Base-by-base conservation (phyloP, 2,797 vertebrate species). In the Podarcis siculus region DNA sequence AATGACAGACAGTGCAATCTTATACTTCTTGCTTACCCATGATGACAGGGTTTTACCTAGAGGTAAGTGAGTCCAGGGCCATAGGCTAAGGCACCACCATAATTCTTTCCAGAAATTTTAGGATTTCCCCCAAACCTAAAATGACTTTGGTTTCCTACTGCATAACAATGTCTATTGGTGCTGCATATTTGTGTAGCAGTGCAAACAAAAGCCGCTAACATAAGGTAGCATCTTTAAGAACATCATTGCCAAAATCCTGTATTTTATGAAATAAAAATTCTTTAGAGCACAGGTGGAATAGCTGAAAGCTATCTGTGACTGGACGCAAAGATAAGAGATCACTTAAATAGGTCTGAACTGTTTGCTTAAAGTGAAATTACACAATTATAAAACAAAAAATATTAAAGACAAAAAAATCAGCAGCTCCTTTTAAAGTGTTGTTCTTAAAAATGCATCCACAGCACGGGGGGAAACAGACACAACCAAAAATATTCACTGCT, bases 141-240 rank as follows among this genome's bases (percentile, higher is more conserved):
- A 55, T 85, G 37, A 49, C n/a, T 85, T 66, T 58, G 30, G 27
- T 17, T 72, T 61, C 75, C 72, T 19, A 12, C 82, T 66, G 35
- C 72, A 79, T 87, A 78, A 39, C 66, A 78, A 32, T 88, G 71
- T 77, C 67, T 73, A 80, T 75, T 72, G 66, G 82, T 66, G 76
- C 80, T 58, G 91, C 78, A 49, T 83, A 39, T 79, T 72, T 73
- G 72, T 79, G 67, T 55, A 32, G 72, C 58, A 69, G 71, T 42
- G 71, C 78, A 55, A 81, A 85, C 27, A 85, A 85, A 81, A 81
- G 67, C 58, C 23, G 76, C 69, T 75, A 85, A 85, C 71, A 35
- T 69, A 85, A 77, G 32, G 73, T 42, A 85, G 78, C 88, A 89
- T 89, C 83, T 89, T 89, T 89, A 89, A 86, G 88, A 89, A 89